These are phyloP conservation scores for Cynopterus brachyotis DNA, from an alignment of 2,113 vertebrate genomes.

Conservation along the genomic window DNA sequence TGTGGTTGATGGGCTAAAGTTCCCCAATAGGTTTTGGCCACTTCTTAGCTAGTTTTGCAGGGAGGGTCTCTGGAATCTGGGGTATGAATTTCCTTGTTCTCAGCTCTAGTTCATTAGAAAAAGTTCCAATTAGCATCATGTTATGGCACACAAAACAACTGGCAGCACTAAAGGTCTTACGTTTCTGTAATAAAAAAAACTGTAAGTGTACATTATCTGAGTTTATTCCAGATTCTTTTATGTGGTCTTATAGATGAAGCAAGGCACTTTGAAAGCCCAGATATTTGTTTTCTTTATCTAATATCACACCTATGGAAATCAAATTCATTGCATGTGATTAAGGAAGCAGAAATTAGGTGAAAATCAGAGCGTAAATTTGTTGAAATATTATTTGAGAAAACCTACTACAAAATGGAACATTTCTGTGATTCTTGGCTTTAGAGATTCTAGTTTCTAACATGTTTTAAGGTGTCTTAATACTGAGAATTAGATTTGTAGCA, in stretches of 20 bases:
- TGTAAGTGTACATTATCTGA: neutral
- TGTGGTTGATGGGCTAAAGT: neutral
- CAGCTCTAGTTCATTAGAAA: neutral
- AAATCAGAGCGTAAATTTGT: neutral
- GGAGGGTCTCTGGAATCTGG: neutral
- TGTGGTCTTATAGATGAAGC: neutral
- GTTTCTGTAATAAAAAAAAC: constrained; percentile 6
- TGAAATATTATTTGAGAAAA: constrained; percentile 26
- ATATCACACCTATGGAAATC: neutral
- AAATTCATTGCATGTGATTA: neutral
- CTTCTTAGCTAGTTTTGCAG: neutral
- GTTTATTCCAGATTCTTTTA: constrained; percentile 25
- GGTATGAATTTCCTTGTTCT: neutral
- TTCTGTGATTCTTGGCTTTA: neutral
- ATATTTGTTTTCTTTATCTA: constrained; percentile 24
- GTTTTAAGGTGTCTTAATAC: neutral
- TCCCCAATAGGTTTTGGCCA: neutral
- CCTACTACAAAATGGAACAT: neutral
- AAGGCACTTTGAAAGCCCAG: constrained; percentile 27
- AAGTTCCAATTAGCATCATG: neutral
- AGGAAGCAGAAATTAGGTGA: constrained; percentile 24
- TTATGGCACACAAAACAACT: neutral
- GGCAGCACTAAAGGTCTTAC: neutral
- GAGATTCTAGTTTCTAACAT: neutral
- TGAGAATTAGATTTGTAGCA: neutral